Evolutionary conservation across 2,888 invertebrate genomes (phyloP).

Genomic region (Tiphia femorata): DNA sequence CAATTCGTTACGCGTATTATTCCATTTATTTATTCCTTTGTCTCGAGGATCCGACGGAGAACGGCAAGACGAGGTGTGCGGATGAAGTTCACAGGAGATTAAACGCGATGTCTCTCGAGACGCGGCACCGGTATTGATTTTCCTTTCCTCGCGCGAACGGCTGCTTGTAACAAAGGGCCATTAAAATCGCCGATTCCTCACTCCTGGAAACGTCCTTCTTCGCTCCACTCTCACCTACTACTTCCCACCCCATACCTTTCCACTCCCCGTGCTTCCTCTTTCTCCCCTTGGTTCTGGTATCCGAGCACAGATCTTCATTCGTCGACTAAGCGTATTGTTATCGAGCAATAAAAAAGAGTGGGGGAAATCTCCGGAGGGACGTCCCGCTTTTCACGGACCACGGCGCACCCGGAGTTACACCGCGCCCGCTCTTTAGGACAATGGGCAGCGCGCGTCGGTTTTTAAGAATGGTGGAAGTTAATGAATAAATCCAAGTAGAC

Average conservation of each 20-base stretch:
- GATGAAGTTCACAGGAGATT: constrained; percentile 32
- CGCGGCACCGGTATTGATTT: constrained; percentile 41
- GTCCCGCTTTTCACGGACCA: not conserved
- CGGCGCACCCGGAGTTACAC: too few species aligned
- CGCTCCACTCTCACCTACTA: constrained; percentile 8
- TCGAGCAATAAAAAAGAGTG: constrained; percentile 31
- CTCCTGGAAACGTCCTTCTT: constrained; percentile 31
- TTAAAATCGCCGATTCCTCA: constrained; percentile 47
- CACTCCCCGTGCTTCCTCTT: too few species aligned
- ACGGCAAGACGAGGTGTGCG: constrained; percentile 11
- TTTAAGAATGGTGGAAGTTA: too few species aligned
- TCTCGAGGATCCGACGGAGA: not conserved
- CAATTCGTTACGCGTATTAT: too few species aligned
- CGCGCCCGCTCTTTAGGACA: too few species aligned
- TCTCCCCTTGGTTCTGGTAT: constrained; percentile 21
- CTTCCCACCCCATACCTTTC: too few species aligned
- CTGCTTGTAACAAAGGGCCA: constrained; percentile 42
- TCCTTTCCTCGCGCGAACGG: constrained; percentile 29
- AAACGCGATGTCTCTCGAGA: constrained; percentile 29
- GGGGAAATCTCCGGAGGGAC: not conserved
- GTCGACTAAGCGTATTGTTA: constrained; percentile 25
- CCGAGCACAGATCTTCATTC: constrained; percentile 25
- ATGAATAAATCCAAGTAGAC: too few species aligned
- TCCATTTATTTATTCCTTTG: too few species aligned
- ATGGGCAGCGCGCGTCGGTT: too few species aligned